phyloP scores from a whole-genome alignment of 2,888 invertebrate genomes.

The Hyposoter didymator region DNA sequence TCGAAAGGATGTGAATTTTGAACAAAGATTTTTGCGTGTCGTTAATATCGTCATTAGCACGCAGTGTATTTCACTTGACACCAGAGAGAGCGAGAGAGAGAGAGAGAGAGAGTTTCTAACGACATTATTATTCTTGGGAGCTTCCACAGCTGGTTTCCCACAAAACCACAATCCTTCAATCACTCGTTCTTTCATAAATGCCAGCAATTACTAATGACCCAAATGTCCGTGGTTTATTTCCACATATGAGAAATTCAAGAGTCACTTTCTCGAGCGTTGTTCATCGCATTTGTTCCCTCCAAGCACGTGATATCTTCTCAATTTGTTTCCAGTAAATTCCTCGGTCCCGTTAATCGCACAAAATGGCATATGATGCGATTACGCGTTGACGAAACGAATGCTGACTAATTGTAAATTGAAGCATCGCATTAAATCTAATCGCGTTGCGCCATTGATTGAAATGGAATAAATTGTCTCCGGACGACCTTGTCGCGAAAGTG shows the following conservation, averaged over 20 bases:
- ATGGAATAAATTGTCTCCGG: conserved; percentile 36
- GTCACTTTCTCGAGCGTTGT: neutral
- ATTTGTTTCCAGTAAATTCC: conserved; percentile 1
- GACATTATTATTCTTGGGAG: neutral
- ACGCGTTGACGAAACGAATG: conserved; percentile 22
- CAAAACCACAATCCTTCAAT: conserved; percentile 16
- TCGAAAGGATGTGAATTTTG: neutral
- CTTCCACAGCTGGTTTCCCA: conserved; percentile 2
- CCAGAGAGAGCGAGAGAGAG: neutral
- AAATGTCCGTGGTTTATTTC: conserved; percentile 3
- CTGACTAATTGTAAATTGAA: conserved; percentile 35
- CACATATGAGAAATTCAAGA: conserved; percentile 14
- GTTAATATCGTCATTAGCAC: neutral
- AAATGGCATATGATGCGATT: neutral
- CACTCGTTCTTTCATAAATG: neutral
- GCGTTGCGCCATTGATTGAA: conserved; percentile 22
- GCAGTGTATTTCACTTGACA: neutral
- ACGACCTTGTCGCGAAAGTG: conserved; percentile 41
- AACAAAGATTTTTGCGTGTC: neutral
- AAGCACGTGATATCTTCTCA: neutral
- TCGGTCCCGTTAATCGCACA: neutral
- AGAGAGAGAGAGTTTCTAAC: neutral
- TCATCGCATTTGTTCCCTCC: neutral
- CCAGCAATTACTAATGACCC: conserved; percentile 15
- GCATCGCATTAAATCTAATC: neutral